A percentile compares a stretch with the other conserved stretches of the same genome.
phyloP scores from a whole-genome alignment of 30 jellyfish, hydroid and myxozoan genomes.

The Cassiopea andromeda region DNA sequence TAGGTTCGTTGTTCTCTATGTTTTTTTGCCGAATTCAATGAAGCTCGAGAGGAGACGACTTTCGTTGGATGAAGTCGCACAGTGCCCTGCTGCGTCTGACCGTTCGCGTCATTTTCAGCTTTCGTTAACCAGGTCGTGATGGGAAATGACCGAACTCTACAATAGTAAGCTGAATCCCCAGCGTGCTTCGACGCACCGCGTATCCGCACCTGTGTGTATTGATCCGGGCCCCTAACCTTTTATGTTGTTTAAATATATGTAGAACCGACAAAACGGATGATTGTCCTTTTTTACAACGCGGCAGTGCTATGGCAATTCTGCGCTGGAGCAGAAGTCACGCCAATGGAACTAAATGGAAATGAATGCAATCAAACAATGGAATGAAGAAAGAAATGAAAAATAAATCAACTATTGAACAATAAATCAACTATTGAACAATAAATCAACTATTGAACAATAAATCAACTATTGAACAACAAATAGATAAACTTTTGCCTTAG shows the following conservation, averaged over 20 bases:
- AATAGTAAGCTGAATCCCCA: conserved; percentile 5
- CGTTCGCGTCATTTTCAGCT: conserved; percentile 69
- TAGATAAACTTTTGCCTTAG: too few relatives aligned
- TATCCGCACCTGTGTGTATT: conserved; percentile 51
- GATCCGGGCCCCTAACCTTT: neutral
- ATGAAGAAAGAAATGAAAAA: too few relatives aligned
- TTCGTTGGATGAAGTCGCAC: conserved; percentile 55
- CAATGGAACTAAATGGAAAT: neutral
- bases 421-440: too few relatives aligned
- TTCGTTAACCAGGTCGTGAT: conserved; percentile 64
- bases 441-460: too few relatives aligned
- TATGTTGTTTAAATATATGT: conserved; percentile 4
- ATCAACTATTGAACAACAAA: too few relatives aligned
- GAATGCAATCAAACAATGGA: neutral
- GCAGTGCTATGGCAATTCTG: neutral
- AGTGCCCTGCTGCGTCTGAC: conserved; percentile 64
- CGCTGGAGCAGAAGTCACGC: neutral
- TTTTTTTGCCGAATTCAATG: conserved; percentile 66
- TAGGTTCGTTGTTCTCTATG: conserved; percentile 47
- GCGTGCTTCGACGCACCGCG: conserved; percentile 36
- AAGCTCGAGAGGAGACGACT: conserved; percentile 53
- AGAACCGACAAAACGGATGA: neutral
- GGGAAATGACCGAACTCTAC: conserved; percentile 41
- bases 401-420: too few relatives aligned
- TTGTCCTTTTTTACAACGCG: conserved; percentile 20